Percentiles rank a stretch among this genome's conserved stretches.
Evolutionary conservation across 1,140 invertebrate genomes (phyloP).

Genomic region (Metopolophium dirhodum): DNA sequence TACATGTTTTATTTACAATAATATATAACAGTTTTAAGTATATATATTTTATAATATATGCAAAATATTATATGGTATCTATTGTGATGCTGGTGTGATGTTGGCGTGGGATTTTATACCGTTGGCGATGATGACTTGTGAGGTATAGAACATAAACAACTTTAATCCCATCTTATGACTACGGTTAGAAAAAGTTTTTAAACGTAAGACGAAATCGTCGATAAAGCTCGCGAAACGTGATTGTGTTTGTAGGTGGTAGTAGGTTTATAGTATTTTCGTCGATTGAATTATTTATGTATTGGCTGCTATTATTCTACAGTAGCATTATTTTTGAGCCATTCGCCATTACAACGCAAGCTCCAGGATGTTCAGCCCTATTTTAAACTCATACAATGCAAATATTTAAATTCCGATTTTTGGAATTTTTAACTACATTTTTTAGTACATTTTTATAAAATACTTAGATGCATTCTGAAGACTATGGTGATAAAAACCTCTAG

Average conservation of each 20-base stretch:
- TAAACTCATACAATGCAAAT: not conserved
- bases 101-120: not conserved
- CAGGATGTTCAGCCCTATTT: not conserved
- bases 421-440: not conserved
- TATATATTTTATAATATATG: not conserved
- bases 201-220: not conserved
- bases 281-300: not conserved
- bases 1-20: not conserved
- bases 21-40: constrained; percentile 19
- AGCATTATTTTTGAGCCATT: not conserved
- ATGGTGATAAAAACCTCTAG: not conserved
- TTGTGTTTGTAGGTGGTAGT: not conserved
- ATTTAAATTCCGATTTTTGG: not conserved
- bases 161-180: not conserved
- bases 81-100: not conserved
- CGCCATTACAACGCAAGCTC: not conserved
- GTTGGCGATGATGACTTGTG: not conserved
- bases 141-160: not conserved
- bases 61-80: not conserved
- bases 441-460: too few relatives aligned
- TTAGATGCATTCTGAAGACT: too few relatives aligned
- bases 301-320: not conserved
- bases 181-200: not conserved
- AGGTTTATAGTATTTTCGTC: not conserved
- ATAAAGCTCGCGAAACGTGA: not conserved